These are phyloP conservation scores for Unio pictorum DNA, from an alignment of 2,888 invertebrate species.

Conservation along the genomic window DNA sequence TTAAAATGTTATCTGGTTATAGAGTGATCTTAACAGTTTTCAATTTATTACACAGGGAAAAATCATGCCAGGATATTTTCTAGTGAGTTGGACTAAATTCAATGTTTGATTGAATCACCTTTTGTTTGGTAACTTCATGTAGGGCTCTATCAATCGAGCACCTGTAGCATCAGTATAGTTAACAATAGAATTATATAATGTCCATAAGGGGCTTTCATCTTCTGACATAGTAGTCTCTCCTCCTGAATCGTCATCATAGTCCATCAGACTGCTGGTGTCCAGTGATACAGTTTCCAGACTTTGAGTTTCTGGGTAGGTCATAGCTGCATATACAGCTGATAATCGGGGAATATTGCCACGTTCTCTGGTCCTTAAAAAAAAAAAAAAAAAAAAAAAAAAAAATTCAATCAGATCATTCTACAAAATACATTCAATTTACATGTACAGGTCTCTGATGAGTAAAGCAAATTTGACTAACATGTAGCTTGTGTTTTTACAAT, in stretches of 20 bases:
- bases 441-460: no score
- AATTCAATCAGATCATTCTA: not conserved
- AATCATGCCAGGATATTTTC: no score
- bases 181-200: constrained; percentile 86
- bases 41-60: no score
- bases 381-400: not conserved
- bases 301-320: constrained; percentile 39
- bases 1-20: no score
- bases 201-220: constrained; percentile 81
- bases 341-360: constrained; percentile 44
- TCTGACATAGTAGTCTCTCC: constrained; percentile 63
- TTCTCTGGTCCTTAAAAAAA: constrained; percentile 30
- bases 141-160: constrained; percentile 89
- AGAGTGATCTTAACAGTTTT: no score
- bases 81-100: not conserved
- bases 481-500: no score
- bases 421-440: no score
- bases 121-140: constrained; percentile 90
- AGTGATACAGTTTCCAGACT: constrained; percentile 25
- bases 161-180: constrained; percentile 74
- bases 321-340: constrained; percentile 57
- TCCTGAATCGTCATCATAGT: constrained; percentile 73
- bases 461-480: no score
- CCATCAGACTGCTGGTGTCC: constrained; percentile 36
- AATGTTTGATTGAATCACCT: constrained; percentile 52